A percentile compares a stretch with the other conserved stretches of the same genome.
phyloP scores from a whole-genome alignment of 1,140 invertebrate genomes.

The Diorhabda carinulata region DNA sequence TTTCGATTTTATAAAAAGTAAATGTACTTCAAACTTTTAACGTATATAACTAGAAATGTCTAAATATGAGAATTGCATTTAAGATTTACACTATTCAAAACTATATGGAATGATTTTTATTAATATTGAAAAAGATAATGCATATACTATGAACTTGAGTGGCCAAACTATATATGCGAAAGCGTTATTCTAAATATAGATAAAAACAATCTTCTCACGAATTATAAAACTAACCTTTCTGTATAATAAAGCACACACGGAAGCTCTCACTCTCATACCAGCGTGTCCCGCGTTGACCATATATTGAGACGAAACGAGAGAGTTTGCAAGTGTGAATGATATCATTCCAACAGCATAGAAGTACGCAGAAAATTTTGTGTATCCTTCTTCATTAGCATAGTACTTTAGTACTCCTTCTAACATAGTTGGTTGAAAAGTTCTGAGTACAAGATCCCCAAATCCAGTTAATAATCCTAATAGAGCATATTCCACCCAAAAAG shows the following conservation, averaged over 20 bases:
- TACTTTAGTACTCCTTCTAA: conserved; percentile 54
- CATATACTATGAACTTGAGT: too few species aligned
- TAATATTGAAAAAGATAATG: too few species aligned
- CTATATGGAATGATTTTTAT: too few species aligned
- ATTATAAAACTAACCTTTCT: conserved; percentile 52
- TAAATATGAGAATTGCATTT: too few species aligned
- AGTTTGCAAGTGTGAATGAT: conserved; percentile 50
- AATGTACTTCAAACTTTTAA: too few species aligned
- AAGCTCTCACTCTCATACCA: conserved; percentile 58
- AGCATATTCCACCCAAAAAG: conserved; percentile 49
- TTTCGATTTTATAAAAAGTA: too few species aligned
- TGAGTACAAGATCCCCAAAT: conserved; percentile 35
- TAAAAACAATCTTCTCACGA: background rate
- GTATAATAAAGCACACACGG: conserved; percentile 63
- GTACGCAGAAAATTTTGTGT: conserved; percentile 50
- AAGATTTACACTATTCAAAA: too few species aligned
- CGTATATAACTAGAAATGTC: too few species aligned
- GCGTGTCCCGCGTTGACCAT: conserved; percentile 58
- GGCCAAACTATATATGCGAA: too few species aligned
- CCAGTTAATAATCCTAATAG: conserved; percentile 37
- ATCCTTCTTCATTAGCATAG: conserved; percentile 46
- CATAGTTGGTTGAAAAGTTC: conserved; percentile 50
- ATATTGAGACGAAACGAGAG: conserved; percentile 57
- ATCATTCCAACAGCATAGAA: conserved; percentile 59
- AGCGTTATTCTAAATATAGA: too few species aligned